phyloP scores from a whole-genome alignment of 92 coral and sea anemone genomes.

The Zoanthus sansibaricus region DNA sequence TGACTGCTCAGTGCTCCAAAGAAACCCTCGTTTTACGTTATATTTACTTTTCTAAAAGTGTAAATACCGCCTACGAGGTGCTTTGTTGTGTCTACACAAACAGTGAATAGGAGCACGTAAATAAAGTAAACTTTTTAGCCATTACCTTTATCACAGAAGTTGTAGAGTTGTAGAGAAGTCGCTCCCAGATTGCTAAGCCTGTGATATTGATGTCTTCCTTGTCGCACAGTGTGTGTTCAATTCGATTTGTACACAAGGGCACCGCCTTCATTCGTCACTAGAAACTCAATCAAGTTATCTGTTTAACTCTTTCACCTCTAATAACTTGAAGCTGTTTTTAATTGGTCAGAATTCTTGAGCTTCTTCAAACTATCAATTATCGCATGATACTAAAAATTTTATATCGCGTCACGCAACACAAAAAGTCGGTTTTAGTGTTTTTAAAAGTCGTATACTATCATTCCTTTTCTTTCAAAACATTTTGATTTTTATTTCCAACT shows the following conservation, averaged over 20 bases:
- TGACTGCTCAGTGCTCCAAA: background rate
- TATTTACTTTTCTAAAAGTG: background rate
- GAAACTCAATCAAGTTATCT: constrained; percentile 31
- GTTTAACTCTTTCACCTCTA: background rate
- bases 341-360: constrained; percentile 25
- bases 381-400: background rate
- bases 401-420: background rate
- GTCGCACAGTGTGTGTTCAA: background rate
- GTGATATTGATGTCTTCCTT: background rate
- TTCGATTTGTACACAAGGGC: background rate
- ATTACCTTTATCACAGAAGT: constrained; percentile 12
- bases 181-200: background rate
- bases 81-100: constrained; percentile 12
- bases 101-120: background rate
- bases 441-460: too few species aligned
- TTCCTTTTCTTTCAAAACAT: too few species aligned
- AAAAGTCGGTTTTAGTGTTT: background rate
- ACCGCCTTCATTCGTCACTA: constrained; percentile 23
- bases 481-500: too few species aligned
- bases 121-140: background rate
- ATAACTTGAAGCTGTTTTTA: background rate
- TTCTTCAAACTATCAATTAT: constrained; percentile 16
- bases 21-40: constrained; percentile 6
- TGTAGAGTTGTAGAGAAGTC: background rate
- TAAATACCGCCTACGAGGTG: constrained; percentile 22